Evolutionary conservation across 2,113 vertebrate genomes (phyloP), one percentile per base, ranked within the genome.

Genomic region (Cephalopholis sonnerati): DNA sequence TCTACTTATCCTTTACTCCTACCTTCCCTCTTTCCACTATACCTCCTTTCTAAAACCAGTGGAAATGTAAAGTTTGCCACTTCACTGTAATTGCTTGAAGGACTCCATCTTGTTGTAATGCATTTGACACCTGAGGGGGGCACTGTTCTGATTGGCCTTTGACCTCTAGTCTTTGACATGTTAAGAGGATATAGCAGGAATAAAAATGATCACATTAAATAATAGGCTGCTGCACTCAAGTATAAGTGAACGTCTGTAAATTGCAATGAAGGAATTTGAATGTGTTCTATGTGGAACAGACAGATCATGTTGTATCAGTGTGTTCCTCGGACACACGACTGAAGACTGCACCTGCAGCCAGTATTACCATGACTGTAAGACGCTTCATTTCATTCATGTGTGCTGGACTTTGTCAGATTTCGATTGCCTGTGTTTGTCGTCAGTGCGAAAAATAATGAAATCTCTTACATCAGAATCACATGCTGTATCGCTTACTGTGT

Each of bases 71-170:
- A 41, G 32, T 39, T 10, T 13, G 11, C 3, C 22, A 15, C 9
- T 7, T 63, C 1, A 17, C n/a, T 44, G 11, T 44, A 9, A 22
- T 9, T 39, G 3, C 18, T 15, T 2, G 44, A 46, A 17, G 17
- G 13, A 15, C 46, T 7, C 16, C 1, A 50, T 18, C 4, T 50
- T 50, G 5, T 5, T 27, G 6, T 46, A 0, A 53, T 64, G 22
- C 25, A 17, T 25, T 66, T n/a, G 63, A 67, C 48, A 32, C 67
- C 53, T 25, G 17, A 1, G n/a, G 12, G 25, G 55, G 69, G 24
- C 7, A 0, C 82, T 64, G 65, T 44, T 61, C 15, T 24, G 9
- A 17, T 9, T 79, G 70, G 68, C 63, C 55, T 68, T 50, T 74
- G 24, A 71, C 59, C 57, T 25, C 27, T 27, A 4, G 9, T 5